Evolutionary conservation across 92 coral and sea anemone species (phyloP).

Genomic region (Porites rus): DNA sequence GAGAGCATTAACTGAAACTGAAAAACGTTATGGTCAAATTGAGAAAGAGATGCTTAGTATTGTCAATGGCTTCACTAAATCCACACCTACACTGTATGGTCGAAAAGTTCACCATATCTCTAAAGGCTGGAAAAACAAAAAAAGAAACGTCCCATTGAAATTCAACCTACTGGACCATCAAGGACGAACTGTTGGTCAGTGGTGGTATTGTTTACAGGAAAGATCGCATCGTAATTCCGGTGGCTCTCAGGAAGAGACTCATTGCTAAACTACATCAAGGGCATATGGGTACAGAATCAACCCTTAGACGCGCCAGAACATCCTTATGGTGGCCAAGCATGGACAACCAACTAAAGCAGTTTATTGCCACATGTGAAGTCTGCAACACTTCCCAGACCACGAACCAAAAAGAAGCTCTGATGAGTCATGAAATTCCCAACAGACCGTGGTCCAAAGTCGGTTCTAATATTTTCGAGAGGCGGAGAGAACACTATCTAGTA

Average conservation of each 20-base stretch:
- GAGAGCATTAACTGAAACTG: constrained; percentile 49
- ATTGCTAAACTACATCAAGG: constrained; percentile 44
- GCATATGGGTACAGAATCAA: constrained; percentile 32
- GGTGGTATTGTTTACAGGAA: constrained; percentile 40
- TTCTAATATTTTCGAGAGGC: constrained; percentile 43
- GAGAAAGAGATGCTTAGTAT: not conserved
- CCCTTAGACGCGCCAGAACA: not conserved
- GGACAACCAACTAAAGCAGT: too few relatives aligned
- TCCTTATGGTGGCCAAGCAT: too few relatives aligned
- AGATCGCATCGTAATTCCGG: constrained; percentile 46
- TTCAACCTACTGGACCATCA: too few relatives aligned
- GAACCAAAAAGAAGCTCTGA: too few relatives aligned
- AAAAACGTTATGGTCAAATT: constrained; percentile 35
- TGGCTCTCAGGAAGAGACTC: constrained; percentile 34
- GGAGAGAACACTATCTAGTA: constrained; percentile 35
- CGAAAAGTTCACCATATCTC: not conserved
- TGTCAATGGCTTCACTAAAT: constrained; percentile 22
- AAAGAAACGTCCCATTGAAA: too few relatives aligned
- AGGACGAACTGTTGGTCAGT: constrained; percentile 8
- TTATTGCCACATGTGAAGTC: too few relatives aligned
- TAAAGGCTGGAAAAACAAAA: too few relatives aligned
- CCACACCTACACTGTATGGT: not conserved
- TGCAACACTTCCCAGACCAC: too few relatives aligned
- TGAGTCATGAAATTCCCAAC: too few relatives aligned
- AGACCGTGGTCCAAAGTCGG: not conserved